These are phyloP conservation scores for Mungos mungo DNA, from an alignment of 2,113 vertebrate species.

Conservation along the genomic window DNA sequence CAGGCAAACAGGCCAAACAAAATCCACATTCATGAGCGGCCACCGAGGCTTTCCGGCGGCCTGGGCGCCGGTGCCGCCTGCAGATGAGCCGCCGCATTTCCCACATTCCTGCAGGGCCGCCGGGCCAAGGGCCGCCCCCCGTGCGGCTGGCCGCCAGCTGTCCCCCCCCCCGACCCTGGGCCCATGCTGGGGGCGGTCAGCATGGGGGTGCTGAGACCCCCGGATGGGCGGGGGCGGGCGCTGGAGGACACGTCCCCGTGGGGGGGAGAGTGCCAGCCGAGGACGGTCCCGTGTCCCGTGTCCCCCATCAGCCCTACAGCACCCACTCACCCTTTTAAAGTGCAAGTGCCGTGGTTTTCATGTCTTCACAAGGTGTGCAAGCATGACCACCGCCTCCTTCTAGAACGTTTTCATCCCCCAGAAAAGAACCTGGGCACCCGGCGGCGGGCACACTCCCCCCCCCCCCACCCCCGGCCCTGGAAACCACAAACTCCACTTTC, in stretches of 20 bases:
- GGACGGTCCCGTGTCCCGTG: too few species aligned
- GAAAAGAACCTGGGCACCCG: neutral
- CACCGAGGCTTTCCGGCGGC: neutral
- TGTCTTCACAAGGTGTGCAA: neutral
- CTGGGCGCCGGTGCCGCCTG: neutral
- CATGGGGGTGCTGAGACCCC: neutral
- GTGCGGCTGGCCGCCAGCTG: neutral
- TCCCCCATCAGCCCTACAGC: neutral
- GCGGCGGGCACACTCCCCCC: neutral
- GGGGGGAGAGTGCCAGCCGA: neutral
- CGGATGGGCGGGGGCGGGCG: accelerated
- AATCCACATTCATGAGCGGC: conserved; percentile 60
- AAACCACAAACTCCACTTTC: neutral
- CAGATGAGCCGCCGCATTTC: conserved; percentile 21
- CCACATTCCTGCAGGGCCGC: conserved; percentile 52
- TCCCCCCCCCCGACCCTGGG: neutral
- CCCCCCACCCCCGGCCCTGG: neutral
- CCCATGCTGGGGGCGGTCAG: neutral
- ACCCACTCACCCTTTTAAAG: neutral
- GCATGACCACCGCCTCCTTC: neutral
- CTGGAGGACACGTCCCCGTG: neutral
- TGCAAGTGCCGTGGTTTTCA: neutral
- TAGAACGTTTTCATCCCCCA: neutral
- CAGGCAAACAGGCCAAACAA: conserved; percentile 59
- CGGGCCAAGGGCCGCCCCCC: neutral